Percentiles rank a stretch among this genome's conserved stretches.
phyloP scores from a whole-genome alignment of 2,113 vertebrate genomes.

The Platycercus adscitus region DNA sequence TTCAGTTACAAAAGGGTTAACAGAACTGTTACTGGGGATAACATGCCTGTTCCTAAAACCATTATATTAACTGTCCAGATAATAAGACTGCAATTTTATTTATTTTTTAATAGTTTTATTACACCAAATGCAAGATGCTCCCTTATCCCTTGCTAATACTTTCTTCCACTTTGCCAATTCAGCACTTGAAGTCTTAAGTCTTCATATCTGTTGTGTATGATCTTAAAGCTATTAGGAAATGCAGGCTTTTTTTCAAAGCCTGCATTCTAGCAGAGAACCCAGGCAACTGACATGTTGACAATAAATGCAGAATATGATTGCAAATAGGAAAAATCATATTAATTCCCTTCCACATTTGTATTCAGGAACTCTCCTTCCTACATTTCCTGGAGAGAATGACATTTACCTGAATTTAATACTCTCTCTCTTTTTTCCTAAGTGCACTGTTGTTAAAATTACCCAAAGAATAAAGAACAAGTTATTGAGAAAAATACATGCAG shows the following conservation, averaged over 20 bases:
- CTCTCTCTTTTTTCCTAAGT: background rate
- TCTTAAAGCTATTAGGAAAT: background rate
- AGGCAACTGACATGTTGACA: background rate
- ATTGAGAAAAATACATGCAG: background rate
- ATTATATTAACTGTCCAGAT: background rate
- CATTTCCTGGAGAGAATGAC: background rate
- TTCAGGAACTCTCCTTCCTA: background rate
- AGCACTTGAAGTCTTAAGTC: slow-evolving; percentile 9
- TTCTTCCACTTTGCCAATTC: background rate
- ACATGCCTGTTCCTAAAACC: background rate
- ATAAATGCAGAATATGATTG: background rate
- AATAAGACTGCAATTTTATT: background rate
- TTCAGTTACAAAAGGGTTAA: background rate
- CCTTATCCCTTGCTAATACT: background rate
- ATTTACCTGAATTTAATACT: background rate
- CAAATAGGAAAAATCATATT: background rate
- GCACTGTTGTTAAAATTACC: background rate
- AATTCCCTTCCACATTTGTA: background rate
- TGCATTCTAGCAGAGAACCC: background rate
- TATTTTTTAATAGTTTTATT: background rate
- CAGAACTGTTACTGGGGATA: background rate
- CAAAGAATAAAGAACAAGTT: background rate
- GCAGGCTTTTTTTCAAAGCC: background rate
- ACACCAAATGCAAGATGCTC: background rate
- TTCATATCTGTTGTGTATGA: background rate